Percentiles rank a stretch among this genome's conserved stretches.
Conservation (phyloP, 1,140 invertebrate genomes). For the Melipona quadrifasciata region DNA sequence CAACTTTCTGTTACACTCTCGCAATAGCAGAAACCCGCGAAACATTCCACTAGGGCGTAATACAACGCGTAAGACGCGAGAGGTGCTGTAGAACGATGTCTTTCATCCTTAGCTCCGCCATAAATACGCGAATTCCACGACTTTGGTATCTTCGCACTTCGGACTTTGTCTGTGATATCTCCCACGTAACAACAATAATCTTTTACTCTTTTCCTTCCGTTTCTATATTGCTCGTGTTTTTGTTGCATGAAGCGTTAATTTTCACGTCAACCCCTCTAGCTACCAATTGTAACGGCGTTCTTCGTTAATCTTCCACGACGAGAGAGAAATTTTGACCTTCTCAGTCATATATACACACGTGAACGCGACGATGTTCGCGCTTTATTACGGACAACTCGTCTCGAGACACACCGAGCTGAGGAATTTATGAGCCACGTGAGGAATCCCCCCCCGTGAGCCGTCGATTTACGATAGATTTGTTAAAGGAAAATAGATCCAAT, state of each 20-base stretch:
- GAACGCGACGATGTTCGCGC: background rate
- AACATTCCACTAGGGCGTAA: constrained; percentile 20
- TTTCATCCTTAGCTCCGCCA: constrained; percentile 4
- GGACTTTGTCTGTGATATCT: constrained; percentile 25
- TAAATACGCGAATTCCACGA: constrained; percentile 31
- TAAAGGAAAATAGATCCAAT: background rate
- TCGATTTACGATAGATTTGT: constrained; percentile 1
- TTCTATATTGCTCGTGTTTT: constrained; percentile 11
- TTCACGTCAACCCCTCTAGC: constrained; percentile 52
- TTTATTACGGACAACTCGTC: constrained; percentile 42
- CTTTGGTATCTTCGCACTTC: constrained; percentile 1
- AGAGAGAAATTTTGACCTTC: constrained; percentile 61
- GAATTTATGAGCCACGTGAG: background rate
- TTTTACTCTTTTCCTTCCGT: background rate
- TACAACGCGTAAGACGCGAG: constrained; percentile 15
- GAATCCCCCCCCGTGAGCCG: background rate
- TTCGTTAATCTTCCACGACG: constrained; percentile 53
- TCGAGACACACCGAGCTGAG: background rate
- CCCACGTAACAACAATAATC: constrained; percentile 40
- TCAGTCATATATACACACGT: background rate
- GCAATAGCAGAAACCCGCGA: background rate
- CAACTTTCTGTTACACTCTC: background rate
- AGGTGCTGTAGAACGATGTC: constrained; percentile 9
- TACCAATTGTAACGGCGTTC: constrained; percentile 4
- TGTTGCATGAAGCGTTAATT: constrained; percentile 44